Evolutionary conservation across 2,888 invertebrate genomes (phyloP), one percentile per base, ranked within the genome.

Genomic region (Laothoe populi): DNA sequence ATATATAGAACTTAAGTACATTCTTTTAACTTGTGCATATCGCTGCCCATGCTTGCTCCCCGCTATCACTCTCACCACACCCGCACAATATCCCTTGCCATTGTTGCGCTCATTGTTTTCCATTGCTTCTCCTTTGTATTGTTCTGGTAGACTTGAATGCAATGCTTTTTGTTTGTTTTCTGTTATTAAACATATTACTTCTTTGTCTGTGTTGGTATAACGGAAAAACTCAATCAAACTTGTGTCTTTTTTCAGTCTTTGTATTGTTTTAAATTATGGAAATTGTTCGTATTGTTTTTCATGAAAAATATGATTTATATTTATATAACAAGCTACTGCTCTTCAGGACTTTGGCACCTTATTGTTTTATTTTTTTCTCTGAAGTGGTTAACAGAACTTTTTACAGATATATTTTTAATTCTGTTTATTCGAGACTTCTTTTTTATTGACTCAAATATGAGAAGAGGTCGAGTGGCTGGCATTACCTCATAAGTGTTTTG

Each of bases 131-230:
- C 35, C 53, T 53, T 35, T 53, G 53, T 35, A 53, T 53, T 53
- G 53, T 53, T 53, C 31, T 53, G 53, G 11, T 19, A 8, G 16
- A 35, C 35, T 53, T 35, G 53, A 53, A 53, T 53, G 53, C 53
- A 53, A 31, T 35, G 35, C 53, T 53, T 53, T 53, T 53, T 53
- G 53, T 53, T 53, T 53, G 53, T 53, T 53, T 53, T 53, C 53
- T 53, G 53, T 53, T 53, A 53, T 53, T 53, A 53, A 53, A 53
- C 53, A 53, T 53, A 53, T 53, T 53, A 53, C 53, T 53, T 53
- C 35, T 53, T 53, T 53, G 49, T 53, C 35, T 53, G 53, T 53
- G 53, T 53, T 53, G 53, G 35, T 19, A 53, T 53, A 35, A 53
- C 53, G 53, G 19, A 35, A 53, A 53, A 53, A 53, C 11, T 26